Evolutionary conservation across 2,888 invertebrate species (phyloP), one percentile per base, ranked within the genome.

Genomic region (Carcina quercana): DNA sequence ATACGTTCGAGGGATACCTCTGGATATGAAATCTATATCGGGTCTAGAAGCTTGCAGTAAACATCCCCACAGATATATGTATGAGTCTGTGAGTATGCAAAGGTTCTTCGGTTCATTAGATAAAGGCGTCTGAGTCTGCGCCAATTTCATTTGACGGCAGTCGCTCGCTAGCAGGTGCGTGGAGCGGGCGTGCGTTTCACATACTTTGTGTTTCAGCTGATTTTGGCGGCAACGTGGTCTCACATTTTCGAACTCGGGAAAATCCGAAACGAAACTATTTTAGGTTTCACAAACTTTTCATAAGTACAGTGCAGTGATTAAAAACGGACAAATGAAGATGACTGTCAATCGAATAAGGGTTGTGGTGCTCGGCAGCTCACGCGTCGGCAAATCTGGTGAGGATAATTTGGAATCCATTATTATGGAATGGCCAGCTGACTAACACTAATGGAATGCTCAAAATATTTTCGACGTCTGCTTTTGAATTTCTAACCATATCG

Each of bases 341-440:
- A 91, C 91, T 78, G 88, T 90, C 62, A 91, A 89, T 85, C 88
- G 89, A 85, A 91, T 91, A 80, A 88, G 89, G 79, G 90, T 91
- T 58, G 91, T 91, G 72, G 91, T 91, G 67, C 87, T 91, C 59
- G 91, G 91, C 58, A 89, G 89, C 76, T 85, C 90, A 55, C 86
- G 89, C 59, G 90, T 90, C 69, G 91, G 91, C 66, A 91, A 91
- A 83, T 91, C 91, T 57, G 91, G 91, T 91, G 75, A 88, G 87
- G 68, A 51, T 56, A 43, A 45, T 42, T 44, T 37, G 32, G 34
- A 43, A 49, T 50, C 50, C 41, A 43, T 45, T 45, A 48, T 50
- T 49, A 48, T 45, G 43, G 50, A 48, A 45, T 49, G 47, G 44
- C 20, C 42, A 34, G 43, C 47, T 59, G 47, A 54, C 45, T 54